Evolutionary conservation across 2,888 invertebrate species (phyloP).

Genomic region (Epistrophe grossulariae): DNA sequence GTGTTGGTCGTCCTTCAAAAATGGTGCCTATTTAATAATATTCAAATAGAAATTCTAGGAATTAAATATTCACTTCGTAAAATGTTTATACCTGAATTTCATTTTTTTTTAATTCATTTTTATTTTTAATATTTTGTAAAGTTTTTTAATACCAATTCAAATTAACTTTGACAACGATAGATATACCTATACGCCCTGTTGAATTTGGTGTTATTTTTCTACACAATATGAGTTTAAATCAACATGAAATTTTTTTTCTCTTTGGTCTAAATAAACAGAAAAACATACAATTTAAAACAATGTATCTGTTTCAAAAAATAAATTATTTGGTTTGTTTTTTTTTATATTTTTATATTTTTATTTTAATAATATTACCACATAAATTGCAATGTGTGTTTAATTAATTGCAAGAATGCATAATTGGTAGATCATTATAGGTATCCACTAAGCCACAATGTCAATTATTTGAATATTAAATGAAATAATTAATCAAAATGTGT

Average conservation of each 20-base stretch:
- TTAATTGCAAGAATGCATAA: conserved; percentile 65
- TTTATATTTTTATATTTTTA: conserved; percentile 28
- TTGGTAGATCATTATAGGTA: conserved; percentile 72
- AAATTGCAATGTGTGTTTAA: conserved; percentile 51
- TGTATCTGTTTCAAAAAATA: conserved; percentile 10
- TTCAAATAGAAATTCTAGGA: conserved; percentile 43
- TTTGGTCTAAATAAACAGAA: background rate
- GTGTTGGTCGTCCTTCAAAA: conserved; percentile 30
- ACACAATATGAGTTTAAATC: background rate
- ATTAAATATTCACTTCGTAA: conserved; percentile 36
- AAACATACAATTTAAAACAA: conserved; percentile 4
- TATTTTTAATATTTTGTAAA: conserved; percentile 6
- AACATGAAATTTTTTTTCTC: background rate
- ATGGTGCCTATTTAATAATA: conserved; percentile 43
- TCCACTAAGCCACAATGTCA: conserved; percentile 69
- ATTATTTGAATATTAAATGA: conserved; percentile 68
- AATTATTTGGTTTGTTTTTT: background rate
- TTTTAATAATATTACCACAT: conserved; percentile 15
- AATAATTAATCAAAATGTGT: conserved; percentile 70
- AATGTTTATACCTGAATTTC: conserved; percentile 14
- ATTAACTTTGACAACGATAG: conserved; percentile 19
- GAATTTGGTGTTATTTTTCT: background rate
- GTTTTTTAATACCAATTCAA: background rate
- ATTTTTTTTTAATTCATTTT: conserved; percentile 2
- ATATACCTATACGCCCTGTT: background rate